Evolutionary conservation across 2,888 invertebrate genomes (phyloP).

Genomic region (Cerceris ruficornis): DNA sequence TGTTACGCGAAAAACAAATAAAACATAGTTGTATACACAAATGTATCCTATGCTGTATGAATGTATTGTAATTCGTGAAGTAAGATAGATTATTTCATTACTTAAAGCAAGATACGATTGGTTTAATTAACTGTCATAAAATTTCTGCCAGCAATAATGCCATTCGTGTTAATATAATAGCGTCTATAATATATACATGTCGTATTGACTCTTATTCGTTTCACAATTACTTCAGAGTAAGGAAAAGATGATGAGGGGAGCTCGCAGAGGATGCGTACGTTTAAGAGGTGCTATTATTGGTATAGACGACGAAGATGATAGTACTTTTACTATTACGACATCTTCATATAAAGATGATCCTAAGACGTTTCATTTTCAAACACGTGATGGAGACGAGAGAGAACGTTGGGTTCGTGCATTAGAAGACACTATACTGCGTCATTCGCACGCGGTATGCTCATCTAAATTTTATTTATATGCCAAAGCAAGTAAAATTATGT

Average conservation of each 20-base stretch:
- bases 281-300: conserved; percentile 98
- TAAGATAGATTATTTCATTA: too few species aligned
- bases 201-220: neutral
- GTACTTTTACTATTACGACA: conserved; percentile 97
- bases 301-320: conserved; percentile 99
- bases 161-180: neutral
- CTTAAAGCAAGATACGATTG: neutral
- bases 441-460: conserved; percentile 85
- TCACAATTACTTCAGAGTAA: conserved; percentile 89
- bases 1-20: neutral
- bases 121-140: too few species aligned
- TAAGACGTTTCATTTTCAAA: conserved; percentile 99
- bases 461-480: neutral
- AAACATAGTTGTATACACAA: neutral
- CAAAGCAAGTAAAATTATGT: neutral
- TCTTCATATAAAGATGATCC: conserved; percentile 89
- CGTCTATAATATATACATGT: neutral
- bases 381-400: conserved; percentile 95
- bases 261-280: conserved; percentile 98
- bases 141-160: too few species aligned
- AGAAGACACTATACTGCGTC: conserved; percentile 96
- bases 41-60: neutral
- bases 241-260: conserved; percentile 99
- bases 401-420: conserved; percentile 98
- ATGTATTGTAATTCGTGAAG: neutral